A percentile compares a stretch with the other conserved stretches of the same genome.
phyloP scores from a whole-genome alignment of 2,888 invertebrate genomes.

The Cantharis rustica region DNA sequence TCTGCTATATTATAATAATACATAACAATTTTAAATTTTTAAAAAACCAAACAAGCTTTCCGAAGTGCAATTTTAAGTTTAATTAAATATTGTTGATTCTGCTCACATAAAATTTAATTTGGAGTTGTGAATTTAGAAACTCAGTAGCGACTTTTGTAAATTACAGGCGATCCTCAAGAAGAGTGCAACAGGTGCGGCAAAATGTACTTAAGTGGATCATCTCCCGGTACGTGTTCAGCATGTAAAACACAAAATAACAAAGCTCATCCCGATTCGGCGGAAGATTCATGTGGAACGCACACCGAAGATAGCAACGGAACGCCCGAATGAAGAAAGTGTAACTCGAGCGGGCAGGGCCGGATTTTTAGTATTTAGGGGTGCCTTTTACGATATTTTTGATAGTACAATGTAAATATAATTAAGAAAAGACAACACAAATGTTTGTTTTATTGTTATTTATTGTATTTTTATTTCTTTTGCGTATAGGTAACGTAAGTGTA shows the following conservation, averaged over 20 bases:
- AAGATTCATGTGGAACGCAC: slow-evolving; percentile 49
- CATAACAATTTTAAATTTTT: not conserved
- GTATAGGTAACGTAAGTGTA: not conserved
- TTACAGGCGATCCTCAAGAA: slow-evolving; percentile 64
- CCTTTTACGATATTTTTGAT: not conserved
- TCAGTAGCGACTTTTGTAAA: not conserved
- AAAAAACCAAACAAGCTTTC: not conserved
- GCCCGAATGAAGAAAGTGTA: slow-evolving; percentile 34
- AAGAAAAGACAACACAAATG: not conserved
- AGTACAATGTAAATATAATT: slow-evolving; percentile 9
- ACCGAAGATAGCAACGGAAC: slow-evolving; percentile 49
- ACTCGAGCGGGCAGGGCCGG: not conserved
- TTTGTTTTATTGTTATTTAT: not conserved
- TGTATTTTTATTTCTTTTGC: not conserved
- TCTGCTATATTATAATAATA: not conserved
- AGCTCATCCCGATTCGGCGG: slow-evolving; percentile 43
- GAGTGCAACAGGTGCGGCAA: slow-evolving; percentile 65
- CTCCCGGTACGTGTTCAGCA: slow-evolving; percentile 41
- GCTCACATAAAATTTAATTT: not conserved
- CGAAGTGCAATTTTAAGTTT: not conserved
- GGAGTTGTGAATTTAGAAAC: not conserved
- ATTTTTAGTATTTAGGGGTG: not conserved
- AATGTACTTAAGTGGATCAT: slow-evolving; percentile 53
- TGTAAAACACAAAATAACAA: slow-evolving; percentile 38
- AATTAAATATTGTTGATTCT: not conserved